These are phyloP conservation scores for Plestiodon gilberti DNA, from an alignment of 2,113 vertebrate species.

Conservation along the genomic window DNA sequence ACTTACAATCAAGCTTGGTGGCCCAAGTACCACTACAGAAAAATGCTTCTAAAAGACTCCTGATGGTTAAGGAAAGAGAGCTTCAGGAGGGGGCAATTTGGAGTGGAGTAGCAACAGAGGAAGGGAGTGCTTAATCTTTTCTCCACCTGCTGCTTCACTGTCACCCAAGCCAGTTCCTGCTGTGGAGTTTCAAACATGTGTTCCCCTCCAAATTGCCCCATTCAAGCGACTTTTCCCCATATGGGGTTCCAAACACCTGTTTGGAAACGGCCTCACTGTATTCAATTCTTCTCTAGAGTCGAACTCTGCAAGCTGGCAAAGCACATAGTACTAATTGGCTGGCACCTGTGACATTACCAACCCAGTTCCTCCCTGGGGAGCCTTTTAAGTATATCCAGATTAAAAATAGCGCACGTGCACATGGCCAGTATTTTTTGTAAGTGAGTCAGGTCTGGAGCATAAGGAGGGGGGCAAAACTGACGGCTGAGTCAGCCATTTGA, in stretches of 20 bases:
- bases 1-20: neutral
- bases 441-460: neutral
- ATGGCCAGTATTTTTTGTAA: neutral
- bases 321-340: neutral
- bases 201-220: too few species aligned
- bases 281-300: neutral
- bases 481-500: neutral
- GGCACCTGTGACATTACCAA: neutral
- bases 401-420: neutral
- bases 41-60: neutral
- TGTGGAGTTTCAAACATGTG: neutral
- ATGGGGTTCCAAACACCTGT: too few species aligned
- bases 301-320: neutral
- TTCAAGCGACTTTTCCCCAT: neutral
- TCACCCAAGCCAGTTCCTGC: neutral
- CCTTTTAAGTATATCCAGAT: neutral
- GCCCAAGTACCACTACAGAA: neutral
- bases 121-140: neutral
- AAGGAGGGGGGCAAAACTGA: neutral
- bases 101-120: neutral
- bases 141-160: neutral
- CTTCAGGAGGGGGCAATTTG: neutral
- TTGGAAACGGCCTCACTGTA: neutral
- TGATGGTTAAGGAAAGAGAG: neutral
- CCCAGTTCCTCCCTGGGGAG: neutral